Percentiles rank a stretch among this genome's conserved stretches.
Evolutionary conservation across 2,888 invertebrate genomes (phyloP).

Genomic region (Thyatira batis): DNA sequence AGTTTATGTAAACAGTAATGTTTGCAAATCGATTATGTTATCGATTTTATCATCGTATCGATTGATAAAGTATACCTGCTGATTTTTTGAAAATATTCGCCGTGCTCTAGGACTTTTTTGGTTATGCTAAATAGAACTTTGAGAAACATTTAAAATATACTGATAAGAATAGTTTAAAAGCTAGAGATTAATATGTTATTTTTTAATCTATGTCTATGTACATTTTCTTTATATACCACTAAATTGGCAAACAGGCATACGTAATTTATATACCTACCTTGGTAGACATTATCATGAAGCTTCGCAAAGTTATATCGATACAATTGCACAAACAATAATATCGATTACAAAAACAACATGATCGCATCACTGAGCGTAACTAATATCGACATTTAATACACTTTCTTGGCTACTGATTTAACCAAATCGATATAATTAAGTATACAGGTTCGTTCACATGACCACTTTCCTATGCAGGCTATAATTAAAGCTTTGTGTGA

Average conservation of each 20-base stretch:
- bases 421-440: background rate
- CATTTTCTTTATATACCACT: no score
- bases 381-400: background rate
- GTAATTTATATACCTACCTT: no score
- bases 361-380: background rate
- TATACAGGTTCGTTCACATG: conserved; percentile 8
- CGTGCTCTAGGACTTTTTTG: background rate
- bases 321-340: no score
- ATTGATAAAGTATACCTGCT: conserved; percentile 19
- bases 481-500: conserved; percentile 41
- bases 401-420: background rate
- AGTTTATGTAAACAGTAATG: conserved; percentile 12
- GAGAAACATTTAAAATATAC: background rate
- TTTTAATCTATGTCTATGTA: no score
- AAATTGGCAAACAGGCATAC: no score
- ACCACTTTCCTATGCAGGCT: conserved; percentile 22
- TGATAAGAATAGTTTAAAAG: background rate
- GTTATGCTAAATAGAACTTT: background rate
- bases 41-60: conserved; percentile 17
- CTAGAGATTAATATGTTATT: no score
- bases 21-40: conserved; percentile 29
- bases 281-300: no score
- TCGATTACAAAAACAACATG: background rate
- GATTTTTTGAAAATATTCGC: conserved; percentile 10
- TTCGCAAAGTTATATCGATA: no score